Evolutionary conservation across 2,113 vertebrate genomes (phyloP), one percentile per base, ranked within the genome.

Genomic region (Vicugna pacos): DNA sequence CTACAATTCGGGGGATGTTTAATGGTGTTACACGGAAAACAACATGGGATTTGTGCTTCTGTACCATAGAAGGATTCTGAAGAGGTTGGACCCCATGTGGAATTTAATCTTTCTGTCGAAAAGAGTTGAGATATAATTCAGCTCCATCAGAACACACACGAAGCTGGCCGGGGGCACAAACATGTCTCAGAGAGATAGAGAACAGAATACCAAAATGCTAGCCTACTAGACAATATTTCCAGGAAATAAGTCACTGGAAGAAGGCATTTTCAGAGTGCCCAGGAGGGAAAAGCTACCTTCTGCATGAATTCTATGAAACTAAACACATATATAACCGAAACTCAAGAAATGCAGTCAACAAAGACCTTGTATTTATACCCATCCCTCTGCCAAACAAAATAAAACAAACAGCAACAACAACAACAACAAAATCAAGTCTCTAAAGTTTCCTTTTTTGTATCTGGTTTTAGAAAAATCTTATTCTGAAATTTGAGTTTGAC

Each of bases 51-150:
- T 95, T 42, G 81, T 76, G 30, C n/a, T 69, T 96, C 52, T 95
- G 19, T 93, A 65, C 20, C 56, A 64, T 50, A 35, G 87, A 38
- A 89, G 14, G 14, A 76, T 92, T 84, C 8, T 73, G 88, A 28
- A 84, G 12, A 97, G 54, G 20, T 65, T 83, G 42, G n/a, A 82
- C 2, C 24, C 58, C 60, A 48, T 62, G 16, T 87, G 58, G 48
- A 84, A 96, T 81, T 92, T 94, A 96, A 95, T 96, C 88, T 93
- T 95, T 82, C 84, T 94, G 52, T 93, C 81, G 82, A 50, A 85
- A 96, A 24, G 58, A 96, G 76, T 62, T 90, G 87, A 96, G 32
- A 90, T 95, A 80, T 46, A 93, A 67, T 93, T 10, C 54, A 93
- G 15, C 58, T 73, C 38, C 32, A 72, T 97, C 81, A 92, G 24